Evolutionary conservation across 2,113 vertebrate genomes (phyloP).

Genomic region (Trichechus manatus): DNA sequence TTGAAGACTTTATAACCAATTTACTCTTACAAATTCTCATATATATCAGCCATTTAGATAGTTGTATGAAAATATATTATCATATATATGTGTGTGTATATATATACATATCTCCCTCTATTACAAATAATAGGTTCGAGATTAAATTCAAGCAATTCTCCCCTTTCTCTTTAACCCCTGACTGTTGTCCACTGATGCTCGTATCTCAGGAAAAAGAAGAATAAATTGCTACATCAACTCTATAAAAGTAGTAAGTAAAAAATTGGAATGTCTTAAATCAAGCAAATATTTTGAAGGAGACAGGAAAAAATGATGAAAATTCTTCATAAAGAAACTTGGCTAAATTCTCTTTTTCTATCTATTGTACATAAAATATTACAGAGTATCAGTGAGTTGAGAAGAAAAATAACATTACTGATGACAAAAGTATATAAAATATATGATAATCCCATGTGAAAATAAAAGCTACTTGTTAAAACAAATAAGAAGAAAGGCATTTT

Average conservation of each 20-base stretch:
- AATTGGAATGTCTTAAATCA: neutral
- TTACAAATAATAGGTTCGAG: neutral
- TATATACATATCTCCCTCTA: too few species aligned
- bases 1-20: neutral
- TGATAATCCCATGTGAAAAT: neutral
- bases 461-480: neutral
- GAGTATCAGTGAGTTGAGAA: neutral
- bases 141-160: neutral
- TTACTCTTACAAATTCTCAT: neutral
- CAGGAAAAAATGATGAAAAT: neutral
- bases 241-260: neutral
- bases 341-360: neutral
- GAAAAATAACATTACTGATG: neutral
- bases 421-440: neutral
- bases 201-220: neutral
- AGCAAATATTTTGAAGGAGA: neutral
- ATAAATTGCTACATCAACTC: neutral
- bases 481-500: neutral
- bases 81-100: neutral
- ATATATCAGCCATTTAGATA: neutral
- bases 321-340: neutral
- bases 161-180: neutral
- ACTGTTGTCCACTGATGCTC: neutral
- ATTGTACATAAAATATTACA: neutral
- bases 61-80: neutral